These are phyloP conservation scores for Amphibalanus amphitrite DNA, from an alignment of 1,140 invertebrate species.

Conservation along the genomic window DNA sequence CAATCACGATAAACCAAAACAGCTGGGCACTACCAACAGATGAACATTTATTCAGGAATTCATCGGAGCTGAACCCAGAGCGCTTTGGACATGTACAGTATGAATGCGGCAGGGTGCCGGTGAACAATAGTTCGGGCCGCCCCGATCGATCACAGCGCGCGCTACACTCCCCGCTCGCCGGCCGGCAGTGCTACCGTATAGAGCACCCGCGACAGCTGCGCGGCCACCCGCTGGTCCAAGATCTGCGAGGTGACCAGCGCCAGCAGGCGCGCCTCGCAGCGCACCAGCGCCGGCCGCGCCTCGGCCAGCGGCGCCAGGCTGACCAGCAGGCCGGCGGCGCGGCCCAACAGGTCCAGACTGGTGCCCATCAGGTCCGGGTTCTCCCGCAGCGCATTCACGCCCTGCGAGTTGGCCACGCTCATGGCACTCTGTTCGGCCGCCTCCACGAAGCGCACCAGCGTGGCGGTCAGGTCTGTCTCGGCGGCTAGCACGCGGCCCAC, in stretches of 20 bases:
- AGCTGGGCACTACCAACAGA: too few relatives aligned
- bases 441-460: constrained; percentile 91
- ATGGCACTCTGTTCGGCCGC: constrained; percentile 73
- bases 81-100: too few relatives aligned
- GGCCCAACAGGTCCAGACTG: constrained; percentile 88
- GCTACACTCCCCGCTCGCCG: too few relatives aligned
- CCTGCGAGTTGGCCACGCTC: constrained; percentile 86
- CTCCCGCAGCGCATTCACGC: too few relatives aligned
- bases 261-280: constrained; percentile 81
- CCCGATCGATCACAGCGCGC: too few relatives aligned
- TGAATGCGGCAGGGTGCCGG: too few relatives aligned
- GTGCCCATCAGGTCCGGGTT: constrained; percentile 97
- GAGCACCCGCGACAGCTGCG: constrained; percentile 35
- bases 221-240: constrained; percentile 56
- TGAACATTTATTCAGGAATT: too few relatives aligned
- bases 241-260: constrained; percentile 98
- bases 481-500: constrained; percentile 77
- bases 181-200: too few relatives aligned
- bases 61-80: too few relatives aligned
- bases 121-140: too few relatives aligned
- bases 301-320: constrained; percentile 51
- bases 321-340: constrained; percentile 70
- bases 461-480: constrained; percentile 66
- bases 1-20: too few relatives aligned
- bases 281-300: constrained; percentile 74